phyloP scores from a whole-genome alignment of 2,888 invertebrate species.

The Apocheima hispidaria region DNA sequence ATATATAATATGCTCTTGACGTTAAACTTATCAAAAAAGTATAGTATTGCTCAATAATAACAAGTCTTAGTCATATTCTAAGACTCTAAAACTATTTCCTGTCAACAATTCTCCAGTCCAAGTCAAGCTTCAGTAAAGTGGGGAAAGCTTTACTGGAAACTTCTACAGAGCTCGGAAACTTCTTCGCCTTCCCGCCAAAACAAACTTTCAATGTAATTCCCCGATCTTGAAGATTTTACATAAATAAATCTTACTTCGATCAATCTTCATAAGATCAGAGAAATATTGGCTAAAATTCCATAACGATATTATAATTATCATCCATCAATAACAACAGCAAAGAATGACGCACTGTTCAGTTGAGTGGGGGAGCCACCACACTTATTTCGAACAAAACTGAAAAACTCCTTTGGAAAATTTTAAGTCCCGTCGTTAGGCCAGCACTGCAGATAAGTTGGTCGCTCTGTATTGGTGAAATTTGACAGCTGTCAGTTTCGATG shows the following conservation, averaged over 20 bases:
- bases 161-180: too few relatives aligned
- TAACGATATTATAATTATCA: not conserved
- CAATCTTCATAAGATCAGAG: conserved; percentile 8
- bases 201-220: not conserved
- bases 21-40: too few relatives aligned
- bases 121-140: too few relatives aligned
- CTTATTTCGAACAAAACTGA: not conserved
- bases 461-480: not conserved
- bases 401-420: not conserved
- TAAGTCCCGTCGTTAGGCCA: not conserved
- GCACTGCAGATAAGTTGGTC: not conserved
- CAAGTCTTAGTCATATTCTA: too few relatives aligned
- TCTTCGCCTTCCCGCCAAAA: too few relatives aligned
- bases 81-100: too few relatives aligned
- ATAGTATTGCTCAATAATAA: too few relatives aligned
- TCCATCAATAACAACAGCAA: conserved; percentile 4
- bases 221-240: not conserved
- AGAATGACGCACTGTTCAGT: not conserved
- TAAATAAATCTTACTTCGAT: not conserved
- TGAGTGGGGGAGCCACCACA: not conserved
- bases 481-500: conserved; percentile 10
- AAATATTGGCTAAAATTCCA: not conserved
- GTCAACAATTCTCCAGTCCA: too few relatives aligned
- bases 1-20: too few relatives aligned
- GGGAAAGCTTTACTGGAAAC: too few relatives aligned